Evolutionary conservation across 2,888 invertebrate species (phyloP), one percentile per base, ranked within the genome.

Genomic region (Nudaria mundana): DNA sequence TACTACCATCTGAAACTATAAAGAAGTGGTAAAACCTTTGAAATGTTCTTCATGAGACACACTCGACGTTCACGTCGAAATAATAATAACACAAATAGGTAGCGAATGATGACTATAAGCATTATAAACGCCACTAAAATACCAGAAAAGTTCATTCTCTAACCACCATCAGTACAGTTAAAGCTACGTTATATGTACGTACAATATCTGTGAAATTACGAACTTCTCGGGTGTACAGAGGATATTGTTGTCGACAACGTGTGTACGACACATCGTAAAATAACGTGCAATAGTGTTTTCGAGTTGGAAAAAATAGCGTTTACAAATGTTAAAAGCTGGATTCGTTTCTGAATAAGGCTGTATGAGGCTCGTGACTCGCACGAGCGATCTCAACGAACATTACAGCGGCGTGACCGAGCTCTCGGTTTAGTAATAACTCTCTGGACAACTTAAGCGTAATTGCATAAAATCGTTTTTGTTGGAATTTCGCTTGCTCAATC

Each of bases 381-480:
- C 71, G 63, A 67, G 63, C 66, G 53, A 43, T 51, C 59, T 52
- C 53, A 47, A 41, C 49, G 48, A 63, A 56, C 62, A 63, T 61
- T 57, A 59, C 47, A 38, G 48, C 66, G 54, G 59, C 71, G 82
- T 81, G 81, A 82, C 81, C 72, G 73, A 71, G 65, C 71, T 70
- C 71, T 71, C 68, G 65, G 71, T 76, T 76, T 76, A 76, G 85
- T 83, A 84, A 84, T 82, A 81, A 81, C 76, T 77, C 80, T 69
- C 65, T 71, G 69, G 70, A 71, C 76, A 77, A 83, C 73, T 78
- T 78, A 73, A 76, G 66, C 73, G 80, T 83, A 85, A 85, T 85
- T 84, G 83, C 82, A 81, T 80, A 76, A 82, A 82, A 84, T 79
- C 80, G 81, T 78, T 81, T 83, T 83, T 78, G 81, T 79, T 66